phyloP scores from a whole-genome alignment of 2,888 invertebrate species.

The Catocala fraxini region DNA sequence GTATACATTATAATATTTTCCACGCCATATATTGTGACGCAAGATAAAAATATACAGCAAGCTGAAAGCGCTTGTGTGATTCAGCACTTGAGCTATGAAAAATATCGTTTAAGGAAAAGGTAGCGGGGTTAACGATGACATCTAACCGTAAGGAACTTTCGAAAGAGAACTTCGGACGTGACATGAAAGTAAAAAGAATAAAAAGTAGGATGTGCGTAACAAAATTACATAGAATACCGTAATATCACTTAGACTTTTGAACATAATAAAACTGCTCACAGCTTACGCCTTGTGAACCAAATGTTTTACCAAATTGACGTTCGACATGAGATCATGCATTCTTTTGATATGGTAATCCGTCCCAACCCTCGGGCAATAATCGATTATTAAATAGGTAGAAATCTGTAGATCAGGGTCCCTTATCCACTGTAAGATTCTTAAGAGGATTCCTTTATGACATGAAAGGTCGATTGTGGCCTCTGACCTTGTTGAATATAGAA shows the following conservation, averaged over 20 bases:
- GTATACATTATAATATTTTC: background rate
- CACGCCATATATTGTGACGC: background rate
- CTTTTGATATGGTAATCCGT: constrained; percentile 85
- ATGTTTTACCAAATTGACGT: constrained; percentile 80
- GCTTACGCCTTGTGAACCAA: constrained; percentile 64
- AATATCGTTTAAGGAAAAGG: constrained; percentile 18
- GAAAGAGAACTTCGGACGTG: constrained; percentile 41
- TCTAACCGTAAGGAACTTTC: constrained; percentile 33
- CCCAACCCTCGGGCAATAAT: constrained; percentile 75
- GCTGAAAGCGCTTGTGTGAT: background rate
- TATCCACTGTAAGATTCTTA: constrained; percentile 69
- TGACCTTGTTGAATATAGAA: constrained; percentile 50
- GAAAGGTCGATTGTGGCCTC: constrained; percentile 65
- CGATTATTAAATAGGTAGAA: constrained; percentile 84
- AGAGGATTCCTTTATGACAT: constrained; percentile 71
- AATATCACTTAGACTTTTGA: constrained; percentile 59
- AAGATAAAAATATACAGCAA: background rate
- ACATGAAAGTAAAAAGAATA: constrained; percentile 30
- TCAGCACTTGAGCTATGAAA: constrained; percentile 10
- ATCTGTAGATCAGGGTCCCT: constrained; percentile 71
- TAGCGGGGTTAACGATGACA: constrained; percentile 38
- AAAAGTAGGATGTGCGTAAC: constrained; percentile 29
- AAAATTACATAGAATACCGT: constrained; percentile 53
- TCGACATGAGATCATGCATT: constrained; percentile 77
- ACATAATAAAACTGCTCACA: constrained; percentile 64